These are phyloP conservation scores for Tenrec ecaudatus DNA, from an alignment of 2,113 vertebrate species.

Conservation along the genomic window DNA sequence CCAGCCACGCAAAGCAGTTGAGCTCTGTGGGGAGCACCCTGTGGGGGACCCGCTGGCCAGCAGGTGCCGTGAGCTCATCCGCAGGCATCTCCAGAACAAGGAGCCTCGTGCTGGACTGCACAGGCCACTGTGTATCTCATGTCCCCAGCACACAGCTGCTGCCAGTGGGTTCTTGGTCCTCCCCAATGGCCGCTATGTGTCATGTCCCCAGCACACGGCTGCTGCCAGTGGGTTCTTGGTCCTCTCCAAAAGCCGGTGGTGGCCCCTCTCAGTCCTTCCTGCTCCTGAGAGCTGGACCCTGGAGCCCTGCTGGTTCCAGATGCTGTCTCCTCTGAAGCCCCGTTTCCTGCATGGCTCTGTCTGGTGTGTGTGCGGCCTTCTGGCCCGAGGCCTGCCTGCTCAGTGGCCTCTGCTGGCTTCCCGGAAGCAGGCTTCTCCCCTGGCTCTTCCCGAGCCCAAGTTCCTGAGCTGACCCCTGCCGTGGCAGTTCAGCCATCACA, in stretches of 20 bases:
- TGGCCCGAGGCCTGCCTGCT: neutral
- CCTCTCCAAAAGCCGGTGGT: neutral
- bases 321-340: neutral
- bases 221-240: too few species aligned
- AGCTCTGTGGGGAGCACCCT: slow-evolving; percentile 40
- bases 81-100: neutral
- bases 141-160: neutral
- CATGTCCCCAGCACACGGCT: neutral
- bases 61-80: slow-evolving; percentile 32
- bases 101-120: neutral
- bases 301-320: neutral
- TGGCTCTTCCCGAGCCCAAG: neutral
- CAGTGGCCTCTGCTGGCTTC: neutral
- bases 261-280: neutral
- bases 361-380: neutral
- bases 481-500: fast-evolving
- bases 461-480: neutral
- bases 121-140: neutral
- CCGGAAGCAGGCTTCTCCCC: neutral
- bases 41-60: neutral
- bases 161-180: too few species aligned
- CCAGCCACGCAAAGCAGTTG: neutral
- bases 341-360: neutral
- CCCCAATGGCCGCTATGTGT: neutral
- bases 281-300: neutral